Evolutionary conservation across 2,888 invertebrate genomes (phyloP), one percentile per base, ranked within the genome.

Genomic region (Drosophila neotestacea): DNA sequence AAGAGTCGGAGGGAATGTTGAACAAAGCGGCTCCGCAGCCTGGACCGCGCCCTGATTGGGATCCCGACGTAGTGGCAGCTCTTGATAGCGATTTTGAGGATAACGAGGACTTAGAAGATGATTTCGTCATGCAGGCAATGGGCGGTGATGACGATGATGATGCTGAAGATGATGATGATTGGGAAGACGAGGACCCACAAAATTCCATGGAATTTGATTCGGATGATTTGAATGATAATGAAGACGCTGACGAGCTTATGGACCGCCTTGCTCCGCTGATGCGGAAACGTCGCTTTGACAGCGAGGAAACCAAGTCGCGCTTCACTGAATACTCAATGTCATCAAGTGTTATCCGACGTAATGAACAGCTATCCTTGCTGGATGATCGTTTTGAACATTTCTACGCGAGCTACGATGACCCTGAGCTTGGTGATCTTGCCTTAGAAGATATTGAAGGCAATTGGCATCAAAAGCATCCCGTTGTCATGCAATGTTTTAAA

Each of bases 261-360:
- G 93, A 93, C 60, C 90, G 91, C 0, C 87, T 93, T 4, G 92
- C 90, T 0, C 93, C 93, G 9, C 92, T 94, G 77, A 81, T 90
- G 81, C 79, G 90, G 2, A 91, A 93, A 55, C 93, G 93, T 9
- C 92, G 93, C 0, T 93, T 92, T 63, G 83, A 80, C 10, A 79
- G 85, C 38, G 96, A 96, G 80, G 97, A 98, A 91, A 96, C 96
- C 0, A 97, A 96, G 91, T 97, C 98, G 0, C 94, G 96, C 7
- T 98, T 98, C 92, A 98, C 98, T 0, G 96, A 97, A 84, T 98
- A 98, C 92, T 98, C 98, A 0, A 96, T 98, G 96, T 96, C 96
- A 0, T 98, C 98, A 32, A 98, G 98, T 78, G 96, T 98, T 1
- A 96, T 98, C 28, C 93, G 94, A 13, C 94, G 98, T 59, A 98